phyloP scores from a whole-genome alignment of 2,797 vertebrate species.

The Smutsia gigantea region DNA sequence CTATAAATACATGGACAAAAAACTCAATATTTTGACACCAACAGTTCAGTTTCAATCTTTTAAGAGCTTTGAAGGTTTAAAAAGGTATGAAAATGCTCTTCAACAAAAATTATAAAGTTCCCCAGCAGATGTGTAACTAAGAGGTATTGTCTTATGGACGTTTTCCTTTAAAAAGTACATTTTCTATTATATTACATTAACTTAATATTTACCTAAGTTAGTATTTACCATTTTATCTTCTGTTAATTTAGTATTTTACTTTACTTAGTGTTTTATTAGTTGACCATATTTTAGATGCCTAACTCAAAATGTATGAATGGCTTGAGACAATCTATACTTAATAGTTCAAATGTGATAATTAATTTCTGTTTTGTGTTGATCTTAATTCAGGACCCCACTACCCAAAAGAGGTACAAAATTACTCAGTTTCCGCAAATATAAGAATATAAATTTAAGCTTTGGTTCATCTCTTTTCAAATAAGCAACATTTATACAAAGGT shows the following conservation, averaged over 20 bases:
- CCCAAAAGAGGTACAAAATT: neutral
- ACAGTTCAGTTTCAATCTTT: neutral
- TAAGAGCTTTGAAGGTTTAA: neutral
- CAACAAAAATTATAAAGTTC: neutral
- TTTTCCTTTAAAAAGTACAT: neutral
- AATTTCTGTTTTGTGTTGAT: neutral
- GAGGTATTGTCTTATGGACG: neutral
- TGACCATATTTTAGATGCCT: neutral
- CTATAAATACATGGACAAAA: neutral
- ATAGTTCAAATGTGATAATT: neutral
- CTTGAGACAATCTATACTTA: neutral
- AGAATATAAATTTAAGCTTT: neutral
- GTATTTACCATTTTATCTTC: neutral
- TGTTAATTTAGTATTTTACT: neutral
- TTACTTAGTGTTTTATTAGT: conserved; percentile 34
- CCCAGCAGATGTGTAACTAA: neutral
- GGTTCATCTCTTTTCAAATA: neutral
- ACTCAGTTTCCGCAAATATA: neutral
- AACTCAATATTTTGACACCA: neutral
- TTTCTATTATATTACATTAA: neutral
- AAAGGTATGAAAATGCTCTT: neutral
- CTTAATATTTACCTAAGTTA: neutral
- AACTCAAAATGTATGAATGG: neutral
- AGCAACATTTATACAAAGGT: neutral
- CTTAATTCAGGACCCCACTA: neutral